phyloP scores from a whole-genome alignment of 2,888 invertebrate genomes.

The Pandemis cinnamomeana region DNA sequence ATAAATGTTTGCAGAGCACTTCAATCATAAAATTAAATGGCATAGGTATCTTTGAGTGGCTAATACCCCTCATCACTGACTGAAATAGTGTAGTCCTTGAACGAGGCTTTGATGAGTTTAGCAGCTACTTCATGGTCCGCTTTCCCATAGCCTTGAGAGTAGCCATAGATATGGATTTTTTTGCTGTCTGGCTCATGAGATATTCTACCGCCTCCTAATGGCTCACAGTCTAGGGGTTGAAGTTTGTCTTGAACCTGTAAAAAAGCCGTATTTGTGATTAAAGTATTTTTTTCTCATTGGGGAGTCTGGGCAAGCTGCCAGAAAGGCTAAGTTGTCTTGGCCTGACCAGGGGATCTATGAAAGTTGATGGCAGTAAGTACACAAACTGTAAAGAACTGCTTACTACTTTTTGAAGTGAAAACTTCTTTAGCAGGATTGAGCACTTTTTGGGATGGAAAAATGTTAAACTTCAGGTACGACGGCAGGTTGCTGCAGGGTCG shows the following conservation, averaged over 20 bases:
- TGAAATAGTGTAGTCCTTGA: constrained; percentile 90
- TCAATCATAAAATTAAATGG: background rate
- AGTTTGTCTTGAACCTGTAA: constrained; percentile 73
- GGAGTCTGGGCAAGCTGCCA: too few relatives aligned
- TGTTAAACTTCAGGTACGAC: too few relatives aligned
- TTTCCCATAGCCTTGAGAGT: constrained; percentile 95
- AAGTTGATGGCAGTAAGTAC: too few relatives aligned
- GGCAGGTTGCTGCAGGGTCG: too few relatives aligned
- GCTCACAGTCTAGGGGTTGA: constrained; percentile 88
- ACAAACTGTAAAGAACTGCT: too few relatives aligned
- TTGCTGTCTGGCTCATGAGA: constrained; percentile 91
- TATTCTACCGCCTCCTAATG: constrained; percentile 97
- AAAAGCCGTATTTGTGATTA: too few relatives aligned
- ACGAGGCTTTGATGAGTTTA: constrained; percentile 89
- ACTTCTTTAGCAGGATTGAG: too few relatives aligned
- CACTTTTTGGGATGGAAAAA: too few relatives aligned
- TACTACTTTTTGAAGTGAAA: too few relatives aligned
- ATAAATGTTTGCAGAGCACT: constrained; percentile 11
- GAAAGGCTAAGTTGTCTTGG: too few relatives aligned
- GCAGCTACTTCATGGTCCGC: constrained; percentile 94
- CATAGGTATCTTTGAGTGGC: constrained; percentile 39
- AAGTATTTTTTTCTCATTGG: too few relatives aligned
- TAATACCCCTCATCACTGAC: constrained; percentile 95
- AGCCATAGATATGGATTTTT: constrained; percentile 95
- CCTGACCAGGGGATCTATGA: too few relatives aligned